Evolutionary conservation across 30 jellyfish, hydroid and myxozoan genomes (phyloP).

Genomic region (Aurelia coerulea): DNA sequence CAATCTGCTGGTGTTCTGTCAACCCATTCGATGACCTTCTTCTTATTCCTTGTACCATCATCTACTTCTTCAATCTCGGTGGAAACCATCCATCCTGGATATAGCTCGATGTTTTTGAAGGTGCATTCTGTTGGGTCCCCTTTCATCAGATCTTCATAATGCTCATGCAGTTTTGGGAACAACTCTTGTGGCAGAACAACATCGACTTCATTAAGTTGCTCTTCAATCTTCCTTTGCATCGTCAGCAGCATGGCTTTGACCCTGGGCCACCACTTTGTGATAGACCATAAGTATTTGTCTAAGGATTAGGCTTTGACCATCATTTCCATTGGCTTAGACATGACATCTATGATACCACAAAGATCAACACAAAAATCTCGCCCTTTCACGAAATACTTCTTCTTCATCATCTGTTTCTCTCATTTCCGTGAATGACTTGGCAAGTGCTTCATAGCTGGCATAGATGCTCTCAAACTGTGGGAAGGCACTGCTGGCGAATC

Average conservation of each 20-base stretch:
- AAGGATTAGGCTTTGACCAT: slow-evolving; percentile 47
- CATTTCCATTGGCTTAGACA: slow-evolving; percentile 46
- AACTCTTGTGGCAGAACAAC: slow-evolving; percentile 24
- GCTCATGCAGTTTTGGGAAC: slow-evolving; percentile 30
- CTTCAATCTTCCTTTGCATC: slow-evolving; percentile 27
- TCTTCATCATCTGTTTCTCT: slow-evolving; percentile 46
- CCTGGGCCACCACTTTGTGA: slow-evolving; percentile 30
- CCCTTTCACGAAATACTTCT: slow-evolving; percentile 44
- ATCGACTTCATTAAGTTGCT: slow-evolving; percentile 19
- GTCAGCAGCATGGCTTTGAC: slow-evolving; percentile 10
- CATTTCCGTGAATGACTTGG: slow-evolving; percentile 15
- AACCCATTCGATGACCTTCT: slow-evolving; percentile 32
- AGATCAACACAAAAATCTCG: slow-evolving; percentile 41
- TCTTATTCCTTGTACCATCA: slow-evolving; percentile 31
- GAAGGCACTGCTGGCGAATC: slow-evolving; percentile 41
- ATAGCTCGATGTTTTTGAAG: slow-evolving; percentile 26
- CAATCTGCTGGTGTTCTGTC: slow-evolving; percentile 44
- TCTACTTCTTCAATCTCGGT: slow-evolving; percentile 23
- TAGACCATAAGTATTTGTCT: slow-evolving; percentile 33
- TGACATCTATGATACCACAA: slow-evolving; percentile 32
- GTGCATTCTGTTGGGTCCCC: slow-evolving; percentile 34
- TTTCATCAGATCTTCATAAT: slow-evolving; percentile 24
- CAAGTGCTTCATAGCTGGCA: slow-evolving; percentile 52
- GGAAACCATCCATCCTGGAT: slow-evolving; percentile 41
- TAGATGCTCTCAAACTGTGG: slow-evolving; percentile 35